Base-by-base conservation (phyloP, 1,140 invertebrate genomes). In the Drosophila ficusphila region DNA sequence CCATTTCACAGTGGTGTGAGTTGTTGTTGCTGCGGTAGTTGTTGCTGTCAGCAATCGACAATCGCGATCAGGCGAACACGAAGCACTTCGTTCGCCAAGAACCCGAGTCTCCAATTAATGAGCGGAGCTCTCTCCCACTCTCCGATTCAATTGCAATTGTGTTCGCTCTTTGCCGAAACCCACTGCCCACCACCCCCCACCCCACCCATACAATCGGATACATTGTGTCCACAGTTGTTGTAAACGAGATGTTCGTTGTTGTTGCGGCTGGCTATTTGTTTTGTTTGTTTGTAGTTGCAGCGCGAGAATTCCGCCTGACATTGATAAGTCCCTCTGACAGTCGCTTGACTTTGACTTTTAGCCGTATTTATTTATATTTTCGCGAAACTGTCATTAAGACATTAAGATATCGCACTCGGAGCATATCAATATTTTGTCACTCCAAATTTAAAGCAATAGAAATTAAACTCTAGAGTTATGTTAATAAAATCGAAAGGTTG, bases 31-130 rank as follows among this genome's bases (percentile, higher is more conserved):
- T 27, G 51, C 21, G 12, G 38, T 12, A 46, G 58, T 9, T 29
- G 53, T 31, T 48, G 57, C 71, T 70, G 73, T 76, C 72, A 86
- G 57, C 64, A 81, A 86, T 86, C 81, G 82, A 76, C 82, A 64
- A 48, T 54, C 79, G 78, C 79, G 78, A 82, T 82, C 78, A 65
- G 61, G 48, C 71, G 46, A 19, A 54, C 34, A 16, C 58, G 68
- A 65, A 82, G 67, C 68, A 69, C 46, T 41, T 36, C 60, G 44
- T 49, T 44, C 78, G 53, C 67, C 72, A 67, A 81, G 74, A 56
- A 52, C 23, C 19, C 31, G 39, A 67, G 36, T 31, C 18, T 31
- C 49, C 49, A 48, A 76, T 54, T 72, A 78, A 77, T 61, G 61
- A 79, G 76, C 54, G 69, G 23, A n/a, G 5, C 48, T 25, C 48